phyloP scores from a whole-genome alignment of 1,140 invertebrate species.

The Bathynomus jamesi region DNA sequence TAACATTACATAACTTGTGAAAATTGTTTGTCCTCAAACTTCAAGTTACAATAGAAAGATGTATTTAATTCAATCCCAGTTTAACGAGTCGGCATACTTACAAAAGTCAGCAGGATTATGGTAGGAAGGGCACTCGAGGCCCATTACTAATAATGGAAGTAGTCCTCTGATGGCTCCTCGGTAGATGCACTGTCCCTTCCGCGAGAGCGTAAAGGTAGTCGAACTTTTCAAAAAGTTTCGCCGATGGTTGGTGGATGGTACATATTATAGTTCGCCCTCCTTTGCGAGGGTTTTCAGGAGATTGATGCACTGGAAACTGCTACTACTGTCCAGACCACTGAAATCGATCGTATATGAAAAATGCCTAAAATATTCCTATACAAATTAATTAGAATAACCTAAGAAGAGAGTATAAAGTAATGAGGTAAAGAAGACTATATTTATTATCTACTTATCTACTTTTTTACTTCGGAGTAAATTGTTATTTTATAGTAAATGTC shows the following conservation, averaged over 20 bases:
- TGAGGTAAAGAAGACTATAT: too few species aligned
- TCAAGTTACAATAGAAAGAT: constrained; percentile 9
- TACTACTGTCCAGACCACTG: constrained; percentile 77
- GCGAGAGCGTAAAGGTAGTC: constrained; percentile 81
- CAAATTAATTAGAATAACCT: too few species aligned
- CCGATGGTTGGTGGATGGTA: constrained; percentile 94
- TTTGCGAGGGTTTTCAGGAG: constrained; percentile 67
- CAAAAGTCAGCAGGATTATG: constrained; percentile 94
- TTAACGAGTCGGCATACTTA: constrained; percentile 46
- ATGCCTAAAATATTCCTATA: too few species aligned
- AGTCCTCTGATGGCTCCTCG: constrained; percentile 69
- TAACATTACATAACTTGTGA: not conserved
- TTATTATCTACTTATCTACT: too few species aligned
- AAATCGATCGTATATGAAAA: too few species aligned
- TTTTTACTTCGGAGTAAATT: too few species aligned
- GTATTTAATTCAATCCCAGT: not conserved
- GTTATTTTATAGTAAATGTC: too few species aligned
- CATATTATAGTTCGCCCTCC: constrained; percentile 89
- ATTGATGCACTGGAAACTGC: constrained; percentile 70
- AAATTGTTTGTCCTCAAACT: too few species aligned
- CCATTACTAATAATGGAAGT: constrained; percentile 79
- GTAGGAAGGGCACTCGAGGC: constrained; percentile 80
- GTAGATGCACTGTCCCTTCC: constrained; percentile 88
- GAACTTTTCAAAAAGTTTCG: constrained; percentile 91
- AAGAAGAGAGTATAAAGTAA: too few species aligned